Base-by-base conservation (phyloP, 2,888 invertebrate species). In the Tetramorium bicarinatum region DNA sequence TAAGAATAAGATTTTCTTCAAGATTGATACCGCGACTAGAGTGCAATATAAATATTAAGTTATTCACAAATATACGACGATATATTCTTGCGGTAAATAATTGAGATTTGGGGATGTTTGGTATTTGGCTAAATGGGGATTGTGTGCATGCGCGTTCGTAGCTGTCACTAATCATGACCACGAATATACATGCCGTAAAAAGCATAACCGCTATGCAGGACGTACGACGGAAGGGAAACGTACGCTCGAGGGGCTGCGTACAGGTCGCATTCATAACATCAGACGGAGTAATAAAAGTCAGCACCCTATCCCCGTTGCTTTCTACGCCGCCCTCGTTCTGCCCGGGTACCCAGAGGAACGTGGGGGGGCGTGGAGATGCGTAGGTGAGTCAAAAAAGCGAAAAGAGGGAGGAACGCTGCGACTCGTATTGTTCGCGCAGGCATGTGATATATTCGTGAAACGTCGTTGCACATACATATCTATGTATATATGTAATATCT, bases 271-370 rank as follows among this genome's bases (percentile, higher is more conserved):
- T 94, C 92, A 93, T 93, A 94, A 93, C 92, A 92, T 93, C 91
- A 92, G 92, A 92, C 92, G 91, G 88, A 92, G 94, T 92, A 94
- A 94, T 94, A 94, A 94, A 94, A 94, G 94, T 94, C 94, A 94
- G 92, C 89, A 88, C 87, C 85, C 87, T 80, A 69, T 83, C 84
- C 56, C 81, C 81, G 77, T 87, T 74, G 59, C 85, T 82, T 82
- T 38, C 82, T 80, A 18, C 85, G 66, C 47, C 82, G 47, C 81
- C 79, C 83, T 75, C 49, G 49, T 61, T 81, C 81, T 81, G 82
- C 80, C 85, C 84, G 86, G 77, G 76, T 84, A 71, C 81, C 81
- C 84, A 79, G 83, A 83, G 83, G 84, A 85, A 87, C 83, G 83
- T 75, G 84, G n/a, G 13, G 21, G 41, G 82, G 83, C 82, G 88